These are phyloP conservation scores for Drosophila colorata DNA, from an alignment of 2,888 invertebrate genomes.

Conservation along the genomic window DNA sequence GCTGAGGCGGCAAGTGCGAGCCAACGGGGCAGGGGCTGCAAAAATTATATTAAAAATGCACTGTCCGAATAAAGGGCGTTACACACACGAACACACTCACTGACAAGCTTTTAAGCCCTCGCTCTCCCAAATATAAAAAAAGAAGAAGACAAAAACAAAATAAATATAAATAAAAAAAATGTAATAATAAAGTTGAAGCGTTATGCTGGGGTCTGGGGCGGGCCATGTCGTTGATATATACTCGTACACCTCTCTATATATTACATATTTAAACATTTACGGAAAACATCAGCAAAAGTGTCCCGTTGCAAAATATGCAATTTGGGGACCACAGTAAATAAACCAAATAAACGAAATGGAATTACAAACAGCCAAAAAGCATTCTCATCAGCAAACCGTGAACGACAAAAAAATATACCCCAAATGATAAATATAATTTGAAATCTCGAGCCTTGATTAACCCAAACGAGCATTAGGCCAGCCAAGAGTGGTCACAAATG, in stretches of 20 bases:
- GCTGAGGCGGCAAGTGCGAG: slow-evolving; percentile 35
- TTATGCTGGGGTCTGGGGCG: slow-evolving; percentile 48
- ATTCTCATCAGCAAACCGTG: slow-evolving; percentile 31
- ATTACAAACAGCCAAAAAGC: slow-evolving; percentile 52
- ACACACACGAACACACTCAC: slow-evolving; percentile 49
- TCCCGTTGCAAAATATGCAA: slow-evolving; percentile 74
- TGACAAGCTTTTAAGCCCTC: slow-evolving; percentile 55
- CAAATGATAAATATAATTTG: slow-evolving; percentile 76
- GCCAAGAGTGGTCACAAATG: slow-evolving; percentile 35
- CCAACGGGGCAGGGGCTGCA: slow-evolving; percentile 33
- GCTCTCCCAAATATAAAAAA: slow-evolving; percentile 26
- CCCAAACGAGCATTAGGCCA: slow-evolving; percentile 70
- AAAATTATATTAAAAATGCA: slow-evolving; percentile 83
- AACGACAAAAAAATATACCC: slow-evolving; percentile 31
- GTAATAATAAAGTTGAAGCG: slow-evolving; percentile 80
- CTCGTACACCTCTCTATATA: slow-evolving; percentile 46
- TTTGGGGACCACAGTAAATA: slow-evolving; percentile 59
- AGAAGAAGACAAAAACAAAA: not conserved
- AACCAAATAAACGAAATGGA: slow-evolving; percentile 67
- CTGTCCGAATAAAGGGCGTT: slow-evolving; percentile 84
- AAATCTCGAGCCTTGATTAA: slow-evolving; percentile 77
- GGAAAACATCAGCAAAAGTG: slow-evolving; percentile 54
- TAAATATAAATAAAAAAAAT: slow-evolving; percentile 47
- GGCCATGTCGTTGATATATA: slow-evolving; percentile 54
- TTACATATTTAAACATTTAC: slow-evolving; percentile 72